Percentiles rank a stretch among this genome's conserved stretches.
Conservation (phyloP, 2,888 invertebrate genomes). For the Congeria kusceri region DNA sequence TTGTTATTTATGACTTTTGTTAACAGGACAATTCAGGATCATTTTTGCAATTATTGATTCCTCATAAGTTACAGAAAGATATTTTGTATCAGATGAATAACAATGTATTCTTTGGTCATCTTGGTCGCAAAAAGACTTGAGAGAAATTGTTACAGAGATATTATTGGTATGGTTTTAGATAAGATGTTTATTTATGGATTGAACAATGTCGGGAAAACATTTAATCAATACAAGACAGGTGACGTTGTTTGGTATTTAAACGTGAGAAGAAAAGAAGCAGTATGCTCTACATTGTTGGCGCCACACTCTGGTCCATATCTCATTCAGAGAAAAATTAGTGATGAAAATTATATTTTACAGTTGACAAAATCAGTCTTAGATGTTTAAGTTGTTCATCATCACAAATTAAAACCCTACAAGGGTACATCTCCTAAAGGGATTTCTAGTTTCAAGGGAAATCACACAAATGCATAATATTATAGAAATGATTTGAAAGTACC, state of each 20-base stretch:
- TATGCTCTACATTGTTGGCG: neutral
- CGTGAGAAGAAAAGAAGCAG: constrained; percentile 2
- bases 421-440: constrained; percentile 15
- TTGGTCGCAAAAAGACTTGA: constrained; percentile 46
- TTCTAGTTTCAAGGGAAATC: neutral
- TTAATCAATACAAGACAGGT: constrained; percentile 14
- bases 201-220: constrained; percentile 4
- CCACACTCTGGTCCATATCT: constrained; percentile 26
- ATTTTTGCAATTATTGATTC: constrained; percentile 35
- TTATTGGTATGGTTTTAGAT: constrained; percentile 48
- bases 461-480: too few relatives aligned
- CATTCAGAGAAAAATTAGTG: constrained; percentile 7
- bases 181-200: constrained; percentile 32
- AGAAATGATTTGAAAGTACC: too few relatives aligned
- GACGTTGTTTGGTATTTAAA: constrained; percentile 22
- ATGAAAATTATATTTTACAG: constrained; percentile 19
- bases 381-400: constrained; percentile 16
- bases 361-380: constrained; percentile 10
- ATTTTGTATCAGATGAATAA: constrained; percentile 34
- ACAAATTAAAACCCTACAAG: constrained; percentile 25
- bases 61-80: constrained; percentile 21
- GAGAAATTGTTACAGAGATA: constrained; percentile 26
- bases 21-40: constrained; percentile 20
- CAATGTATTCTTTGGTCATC: constrained; percentile 36
- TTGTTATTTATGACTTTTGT: constrained; percentile 25